Evolutionary conservation across 2,113 vertebrate species (phyloP).

Genomic region (Todiramphus chloris): DNA sequence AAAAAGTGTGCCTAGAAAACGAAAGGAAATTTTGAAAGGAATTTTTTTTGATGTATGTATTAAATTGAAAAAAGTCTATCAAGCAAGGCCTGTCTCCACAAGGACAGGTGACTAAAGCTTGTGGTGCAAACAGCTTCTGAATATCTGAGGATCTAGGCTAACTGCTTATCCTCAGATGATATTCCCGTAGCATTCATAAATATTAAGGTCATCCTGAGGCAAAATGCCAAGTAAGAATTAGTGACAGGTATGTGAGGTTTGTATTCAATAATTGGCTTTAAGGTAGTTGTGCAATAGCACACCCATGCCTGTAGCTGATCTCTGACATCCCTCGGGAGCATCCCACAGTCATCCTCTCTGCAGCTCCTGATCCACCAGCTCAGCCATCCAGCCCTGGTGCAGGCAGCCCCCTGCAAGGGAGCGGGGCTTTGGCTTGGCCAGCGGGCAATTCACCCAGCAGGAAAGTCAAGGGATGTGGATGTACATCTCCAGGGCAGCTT

Average conservation of each 20-base stretch:
- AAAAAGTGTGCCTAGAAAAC: neutral
- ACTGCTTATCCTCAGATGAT: neutral
- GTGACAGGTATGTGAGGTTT: neutral
- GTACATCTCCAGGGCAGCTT: slow-evolving; percentile 17
- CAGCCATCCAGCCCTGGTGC: neutral
- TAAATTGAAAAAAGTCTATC: neutral
- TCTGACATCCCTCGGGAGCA: neutral
- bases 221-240: neutral
- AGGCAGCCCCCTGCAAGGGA: neutral
- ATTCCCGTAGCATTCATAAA: neutral
- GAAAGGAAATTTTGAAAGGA: neutral
- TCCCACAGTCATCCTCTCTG: neutral
- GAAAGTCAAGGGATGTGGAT: neutral
- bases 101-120: neutral
- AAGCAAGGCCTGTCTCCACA: neutral
- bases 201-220: neutral
- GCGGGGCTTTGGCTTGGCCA: neutral
- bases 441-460: neutral
- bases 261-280: neutral
- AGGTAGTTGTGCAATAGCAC: neutral
- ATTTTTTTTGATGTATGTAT: neutral
- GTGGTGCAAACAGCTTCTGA: neutral
- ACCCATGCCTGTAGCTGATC: neutral
- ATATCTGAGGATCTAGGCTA: neutral
- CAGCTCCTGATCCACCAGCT: neutral